Evolutionary conservation across 2,888 invertebrate species (phyloP).

Genomic region (Drosophila greeni): DNA sequence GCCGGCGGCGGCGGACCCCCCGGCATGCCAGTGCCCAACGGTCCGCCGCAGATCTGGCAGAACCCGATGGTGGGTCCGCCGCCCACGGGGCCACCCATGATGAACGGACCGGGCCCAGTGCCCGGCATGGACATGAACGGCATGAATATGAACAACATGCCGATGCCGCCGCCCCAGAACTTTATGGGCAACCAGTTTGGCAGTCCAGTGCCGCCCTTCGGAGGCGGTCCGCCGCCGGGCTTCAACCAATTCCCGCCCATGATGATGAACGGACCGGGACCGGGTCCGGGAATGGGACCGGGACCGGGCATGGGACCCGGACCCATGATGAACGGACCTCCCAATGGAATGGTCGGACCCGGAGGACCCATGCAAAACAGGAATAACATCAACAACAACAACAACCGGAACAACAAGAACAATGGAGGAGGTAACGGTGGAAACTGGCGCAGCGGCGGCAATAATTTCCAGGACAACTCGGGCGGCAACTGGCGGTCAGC

Average conservation of each 20-base stretch:
- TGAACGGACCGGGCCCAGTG: constrained; percentile 47
- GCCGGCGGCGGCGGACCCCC: constrained; percentile 4
- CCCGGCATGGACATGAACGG: constrained; percentile 50
- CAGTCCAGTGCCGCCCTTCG: constrained; percentile 57
- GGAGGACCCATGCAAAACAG: constrained; percentile 63
- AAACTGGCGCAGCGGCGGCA: constrained; percentile 77
- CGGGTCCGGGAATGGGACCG: constrained; percentile 39
- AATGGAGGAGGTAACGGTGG: constrained; percentile 44
- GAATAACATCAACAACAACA: constrained; percentile 54
- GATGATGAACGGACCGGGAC: constrained; percentile 63
- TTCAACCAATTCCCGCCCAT: constrained; percentile 63
- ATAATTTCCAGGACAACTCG: constrained; percentile 72
- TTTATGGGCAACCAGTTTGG: constrained; percentile 61
- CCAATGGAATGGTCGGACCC: constrained; percentile 51
- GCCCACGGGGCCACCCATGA: constrained; percentile 53
- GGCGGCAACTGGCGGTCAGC: constrained; percentile 81
- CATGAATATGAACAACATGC: constrained; percentile 34
- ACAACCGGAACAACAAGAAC: constrained; percentile 44
- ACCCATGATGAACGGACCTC: constrained; percentile 54
- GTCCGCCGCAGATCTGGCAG: constrained; percentile 58
- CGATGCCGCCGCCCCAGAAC: constrained; percentile 51
- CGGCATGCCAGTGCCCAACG: constrained; percentile 43
- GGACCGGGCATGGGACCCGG: constrained; percentile 21
- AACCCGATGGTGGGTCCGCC: constrained; percentile 49
- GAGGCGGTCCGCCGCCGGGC: constrained; percentile 36